Evolutionary conservation across 2,888 invertebrate genomes (phyloP), one percentile per base, ranked within the genome.

Genomic region (Odontomyia ornata): DNA sequence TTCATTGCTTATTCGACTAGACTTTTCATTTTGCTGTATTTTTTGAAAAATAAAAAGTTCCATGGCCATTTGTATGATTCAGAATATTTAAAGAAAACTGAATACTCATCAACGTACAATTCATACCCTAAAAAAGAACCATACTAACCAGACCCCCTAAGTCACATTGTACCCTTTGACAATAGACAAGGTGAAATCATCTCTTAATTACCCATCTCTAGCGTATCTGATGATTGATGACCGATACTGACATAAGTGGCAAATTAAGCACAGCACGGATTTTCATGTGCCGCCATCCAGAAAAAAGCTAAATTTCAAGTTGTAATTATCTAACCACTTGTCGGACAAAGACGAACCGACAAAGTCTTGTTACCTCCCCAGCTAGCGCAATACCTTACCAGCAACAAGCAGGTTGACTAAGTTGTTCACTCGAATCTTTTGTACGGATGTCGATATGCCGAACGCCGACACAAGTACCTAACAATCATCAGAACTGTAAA

Each of bases 151-250:
- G 13, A 5, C 18, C 9, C 64, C 64, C n/a, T 30, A 30, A 28
- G 1, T 64, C 28, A 9, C 27, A 43, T 1, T 25, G 56, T n/a
- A 28, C 25, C 60, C 11, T 73, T 57, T 73, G 57, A 57, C 73
- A 57, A 73, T 18, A 13, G 23, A n/a, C n/a, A 73, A 73, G 69
- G 15, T 69, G 69, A 69, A 47, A 23, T 69, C 69, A 60, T 57
- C 57, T 57, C 57, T 57, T 73, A 73, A 73, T 73, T 73, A 60
- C 60, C 36, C 60, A 36, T 60, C 57, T 21, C 21, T 36, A 18
- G 13, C 21, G 11, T n/a, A 73, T 60, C 9, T n/a, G 36, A 60
- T 73, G 73, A 73, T 73, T 73, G 73, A 73, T 73, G 60, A 73
- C 36, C 36, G 25, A 21, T 23, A 18, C 73, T 28, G 57, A 57